These are phyloP conservation scores for Barnardius zonarius DNA, from an alignment of 2,113 vertebrate species.

Conservation along the genomic window DNA sequence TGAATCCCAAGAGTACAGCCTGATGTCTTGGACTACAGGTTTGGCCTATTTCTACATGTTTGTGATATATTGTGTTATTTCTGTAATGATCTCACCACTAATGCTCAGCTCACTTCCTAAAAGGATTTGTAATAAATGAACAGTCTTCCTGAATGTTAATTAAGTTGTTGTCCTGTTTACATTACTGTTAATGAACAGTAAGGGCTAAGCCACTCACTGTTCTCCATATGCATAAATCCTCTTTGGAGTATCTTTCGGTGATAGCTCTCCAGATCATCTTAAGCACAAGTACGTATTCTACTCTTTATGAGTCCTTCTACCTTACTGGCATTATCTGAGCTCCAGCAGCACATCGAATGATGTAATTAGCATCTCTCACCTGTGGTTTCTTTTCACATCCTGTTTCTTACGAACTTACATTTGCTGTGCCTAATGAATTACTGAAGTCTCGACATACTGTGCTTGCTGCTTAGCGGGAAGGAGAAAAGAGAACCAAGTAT, in stretches of 20 bases:
- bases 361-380: neutral
- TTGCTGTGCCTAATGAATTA: neutral
- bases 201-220: neutral
- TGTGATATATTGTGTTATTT: neutral
- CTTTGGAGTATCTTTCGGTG: neutral
- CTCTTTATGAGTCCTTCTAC: neutral
- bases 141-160: neutral
- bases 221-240: neutral
- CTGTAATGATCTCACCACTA: neutral
- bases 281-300: neutral
- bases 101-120: neutral
- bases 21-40: neutral
- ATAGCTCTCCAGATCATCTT: neutral
- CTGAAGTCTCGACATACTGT: neutral
- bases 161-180: neutral
- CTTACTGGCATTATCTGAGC: neutral
- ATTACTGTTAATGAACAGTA: neutral
- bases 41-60: neutral
- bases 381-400: neutral
- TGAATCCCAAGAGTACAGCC: neutral
- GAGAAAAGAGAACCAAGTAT: neutral
- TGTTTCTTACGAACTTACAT: neutral
- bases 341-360: neutral
- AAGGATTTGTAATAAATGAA: neutral
- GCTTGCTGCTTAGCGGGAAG: neutral